phyloP scores from a whole-genome alignment of 1,140 invertebrate genomes.

The Plectus sambesii region DNA sequence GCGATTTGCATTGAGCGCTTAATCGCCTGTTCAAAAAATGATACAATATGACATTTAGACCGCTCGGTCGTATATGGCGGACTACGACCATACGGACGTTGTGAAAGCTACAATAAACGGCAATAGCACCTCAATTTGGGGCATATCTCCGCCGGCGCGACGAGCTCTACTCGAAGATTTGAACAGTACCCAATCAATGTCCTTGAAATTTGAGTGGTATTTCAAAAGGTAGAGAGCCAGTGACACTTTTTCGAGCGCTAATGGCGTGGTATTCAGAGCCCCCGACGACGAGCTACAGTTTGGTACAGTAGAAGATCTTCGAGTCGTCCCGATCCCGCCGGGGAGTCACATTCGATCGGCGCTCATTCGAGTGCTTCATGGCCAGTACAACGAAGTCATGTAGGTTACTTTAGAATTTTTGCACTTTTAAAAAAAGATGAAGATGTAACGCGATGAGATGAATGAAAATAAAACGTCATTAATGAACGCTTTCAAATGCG shows the following conservation, averaged over 20 bases:
- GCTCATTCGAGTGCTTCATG: conserved; percentile 37
- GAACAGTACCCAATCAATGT: conserved; percentile 49
- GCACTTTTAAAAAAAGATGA: no score
- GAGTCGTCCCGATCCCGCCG: conserved; percentile 10
- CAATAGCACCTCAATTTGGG: conserved; percentile 76
- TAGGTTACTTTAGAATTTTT: no score
- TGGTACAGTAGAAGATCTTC: conserved; percentile 23
- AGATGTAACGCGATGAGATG: no score
- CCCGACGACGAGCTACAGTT: conserved; percentile 29
- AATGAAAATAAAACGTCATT: no score
- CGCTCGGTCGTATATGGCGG: conserved; percentile 71
- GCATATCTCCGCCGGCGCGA: conserved; percentile 70
- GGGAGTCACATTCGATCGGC: conserved; percentile 21
- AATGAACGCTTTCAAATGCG: no score
- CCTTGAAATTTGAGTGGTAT: conserved; percentile 62
- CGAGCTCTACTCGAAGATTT: conserved; percentile 54
- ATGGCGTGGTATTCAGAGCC: conserved; percentile 12
- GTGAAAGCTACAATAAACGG: conserved; percentile 65
- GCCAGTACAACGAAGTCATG: conserved; percentile 49
- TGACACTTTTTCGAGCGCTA: conserved; percentile 13
- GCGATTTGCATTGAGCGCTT: no score
- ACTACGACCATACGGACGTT: conserved; percentile 73
- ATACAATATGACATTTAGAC: conserved; percentile 29
- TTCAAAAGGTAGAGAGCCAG: conserved; percentile 61
- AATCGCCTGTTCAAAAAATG: conserved; percentile 46